phyloP scores from a whole-genome alignment of 2,113 vertebrate genomes.

The Ictalurus furcatus region DNA sequence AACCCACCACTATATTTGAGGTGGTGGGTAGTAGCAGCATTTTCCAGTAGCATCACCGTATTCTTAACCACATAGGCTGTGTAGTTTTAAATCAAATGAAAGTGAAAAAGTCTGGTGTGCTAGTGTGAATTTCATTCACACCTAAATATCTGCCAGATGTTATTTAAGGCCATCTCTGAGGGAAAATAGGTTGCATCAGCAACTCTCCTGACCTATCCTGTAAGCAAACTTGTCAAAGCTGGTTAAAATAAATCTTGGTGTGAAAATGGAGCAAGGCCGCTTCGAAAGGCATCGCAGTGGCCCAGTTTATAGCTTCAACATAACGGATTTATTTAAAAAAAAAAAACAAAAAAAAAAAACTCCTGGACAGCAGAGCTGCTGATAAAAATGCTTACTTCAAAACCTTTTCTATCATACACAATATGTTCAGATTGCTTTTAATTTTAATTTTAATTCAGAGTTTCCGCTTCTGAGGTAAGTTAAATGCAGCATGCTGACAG shows the following conservation, averaged over 20 bases:
- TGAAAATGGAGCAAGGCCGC: not conserved
- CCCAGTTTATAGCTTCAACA: not conserved
- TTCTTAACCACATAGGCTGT: slow-evolving; percentile 4
- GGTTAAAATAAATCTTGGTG: not conserved
- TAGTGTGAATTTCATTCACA: not conserved
- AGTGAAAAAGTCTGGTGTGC: not conserved
- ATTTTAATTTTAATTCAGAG: not conserved
- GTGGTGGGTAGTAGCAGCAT: not conserved
- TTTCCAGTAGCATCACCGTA: not conserved
- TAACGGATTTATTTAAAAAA: not conserved
- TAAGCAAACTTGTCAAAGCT: not conserved
- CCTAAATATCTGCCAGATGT: not conserved
- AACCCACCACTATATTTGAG: not conserved
- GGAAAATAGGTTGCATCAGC: not conserved
- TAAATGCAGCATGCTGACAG: not conserved
- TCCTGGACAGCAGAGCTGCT: no score
- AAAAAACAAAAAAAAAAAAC: no score
- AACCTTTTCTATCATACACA: no score
- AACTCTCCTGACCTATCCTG: not conserved
- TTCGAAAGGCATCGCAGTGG: not conserved
- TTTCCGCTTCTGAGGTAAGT: not conserved
- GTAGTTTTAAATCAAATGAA: not conserved
- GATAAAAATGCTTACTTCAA: not conserved
- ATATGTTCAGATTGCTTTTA: no score
- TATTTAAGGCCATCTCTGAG: not conserved